A percentile compares a stretch with the other conserved stretches of the same genome.
Conservation (phyloP, 2,797 vertebrate species). For the Trachurus trachurus region DNA sequence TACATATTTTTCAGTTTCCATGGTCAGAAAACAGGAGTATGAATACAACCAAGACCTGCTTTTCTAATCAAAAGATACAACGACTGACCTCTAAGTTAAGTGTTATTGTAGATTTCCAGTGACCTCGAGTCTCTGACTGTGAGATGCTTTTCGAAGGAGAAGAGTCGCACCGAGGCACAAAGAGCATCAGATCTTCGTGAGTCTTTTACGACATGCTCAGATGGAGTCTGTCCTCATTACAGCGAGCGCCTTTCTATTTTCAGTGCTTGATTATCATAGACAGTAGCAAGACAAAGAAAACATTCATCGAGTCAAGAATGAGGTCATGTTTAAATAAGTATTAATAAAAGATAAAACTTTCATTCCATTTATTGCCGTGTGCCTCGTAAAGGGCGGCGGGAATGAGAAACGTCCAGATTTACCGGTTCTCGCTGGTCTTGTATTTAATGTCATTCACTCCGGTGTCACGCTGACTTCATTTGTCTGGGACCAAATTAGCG, state of each 20-base stretch:
- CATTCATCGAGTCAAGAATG: not conserved
- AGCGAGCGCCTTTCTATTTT: constrained; percentile 30
- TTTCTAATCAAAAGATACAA: too few relatives aligned
- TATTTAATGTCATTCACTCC: not conserved
- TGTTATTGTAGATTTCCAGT: constrained; percentile 50
- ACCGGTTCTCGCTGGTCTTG: not conserved
- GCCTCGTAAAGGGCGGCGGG: not conserved
- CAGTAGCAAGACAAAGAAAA: not conserved
- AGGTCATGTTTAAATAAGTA: constrained; percentile 5
- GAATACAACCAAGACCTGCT: too few relatives aligned
- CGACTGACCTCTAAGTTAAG: not conserved
- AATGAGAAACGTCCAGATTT: not conserved
- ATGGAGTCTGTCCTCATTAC: constrained; percentile 43
- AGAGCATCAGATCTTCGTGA: constrained; percentile 12
- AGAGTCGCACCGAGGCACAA: constrained; percentile 22
- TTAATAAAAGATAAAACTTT: not conserved
- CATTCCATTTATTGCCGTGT: not conserved
- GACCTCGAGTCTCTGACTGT: constrained; percentile 47
- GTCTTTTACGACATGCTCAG: constrained; percentile 16
- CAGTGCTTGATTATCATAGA: constrained; percentile 22
- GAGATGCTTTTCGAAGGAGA: constrained; percentile 27
- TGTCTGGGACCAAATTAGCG: constrained; percentile 10
- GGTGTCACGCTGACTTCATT: constrained; percentile 1
- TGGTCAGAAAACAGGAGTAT: too few relatives aligned
- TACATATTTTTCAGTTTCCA: too few relatives aligned